Conservation (phyloP, 2,888 invertebrate species). For the Dynastes hyllus region DNA sequence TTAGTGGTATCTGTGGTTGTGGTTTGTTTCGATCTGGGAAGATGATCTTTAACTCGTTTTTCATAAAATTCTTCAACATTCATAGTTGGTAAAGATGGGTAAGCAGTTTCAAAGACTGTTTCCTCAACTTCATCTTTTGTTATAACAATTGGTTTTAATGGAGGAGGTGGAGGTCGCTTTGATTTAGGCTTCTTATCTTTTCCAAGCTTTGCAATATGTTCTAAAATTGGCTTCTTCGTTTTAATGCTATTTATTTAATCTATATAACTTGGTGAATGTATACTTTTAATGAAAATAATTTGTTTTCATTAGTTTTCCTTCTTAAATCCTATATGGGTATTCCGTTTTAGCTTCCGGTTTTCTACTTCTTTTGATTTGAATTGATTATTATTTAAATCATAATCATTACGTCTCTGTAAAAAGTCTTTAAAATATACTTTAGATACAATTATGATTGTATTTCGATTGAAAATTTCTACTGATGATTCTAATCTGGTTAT, state of each 20-base stretch:
- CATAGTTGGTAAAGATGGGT: conserved; percentile 93
- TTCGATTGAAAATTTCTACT: conserved; percentile 86
- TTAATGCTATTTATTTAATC: conserved; percentile 88
- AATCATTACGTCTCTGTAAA: conserved; percentile 86
- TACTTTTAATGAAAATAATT: conserved; percentile 78
- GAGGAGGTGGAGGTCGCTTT: conserved; percentile 69
- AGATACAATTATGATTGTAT: conserved; percentile 82
- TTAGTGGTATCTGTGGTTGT: conserved; percentile 63
- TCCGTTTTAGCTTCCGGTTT: conserved; percentile 57
- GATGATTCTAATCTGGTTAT: conserved; percentile 87
- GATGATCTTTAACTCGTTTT: conserved; percentile 82
- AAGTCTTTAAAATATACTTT: conserved; percentile 92
- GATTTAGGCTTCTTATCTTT: conserved; percentile 70
- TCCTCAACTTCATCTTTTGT: conserved; percentile 92
- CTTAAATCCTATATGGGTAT: conserved; percentile 74
- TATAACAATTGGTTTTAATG: conserved; percentile 88
- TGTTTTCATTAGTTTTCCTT: conserved; percentile 86
- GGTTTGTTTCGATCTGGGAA: conserved; percentile 73
- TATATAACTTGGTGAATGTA: conserved; percentile 81
- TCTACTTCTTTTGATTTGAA: conserved; percentile 64
- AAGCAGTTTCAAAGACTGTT: conserved; percentile 93
- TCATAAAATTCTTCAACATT: conserved; percentile 98
- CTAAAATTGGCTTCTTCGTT: conserved; percentile 84
- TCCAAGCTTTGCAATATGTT: conserved; percentile 78
- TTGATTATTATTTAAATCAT: conserved; percentile 80